A percentile compares a stretch with the other conserved stretches of the same genome.
Evolutionary conservation across 2,888 invertebrate genomes (phyloP).

Genomic region (Globia sparganii): DNA sequence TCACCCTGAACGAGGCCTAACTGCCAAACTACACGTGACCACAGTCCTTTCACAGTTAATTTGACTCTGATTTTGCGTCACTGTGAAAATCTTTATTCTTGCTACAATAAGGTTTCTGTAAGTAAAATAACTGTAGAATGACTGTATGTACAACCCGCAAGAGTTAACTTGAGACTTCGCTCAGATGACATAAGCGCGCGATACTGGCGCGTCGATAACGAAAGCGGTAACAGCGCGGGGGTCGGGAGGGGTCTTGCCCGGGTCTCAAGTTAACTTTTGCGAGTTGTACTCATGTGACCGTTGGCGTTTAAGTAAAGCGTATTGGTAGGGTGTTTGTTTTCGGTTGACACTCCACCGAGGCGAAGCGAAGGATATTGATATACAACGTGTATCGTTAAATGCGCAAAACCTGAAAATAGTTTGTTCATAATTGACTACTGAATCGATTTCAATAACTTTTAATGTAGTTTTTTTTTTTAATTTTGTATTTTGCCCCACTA

Average conservation of each 20-base stretch:
- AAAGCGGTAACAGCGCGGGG: no score
- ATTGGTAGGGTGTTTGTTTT: neutral
- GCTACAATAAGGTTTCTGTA: neutral
- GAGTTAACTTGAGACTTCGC: neutral
- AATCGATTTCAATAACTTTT: no score
- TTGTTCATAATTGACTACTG: no score
- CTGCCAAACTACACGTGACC: neutral
- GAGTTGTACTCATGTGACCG: neutral
- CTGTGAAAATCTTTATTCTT: neutral
- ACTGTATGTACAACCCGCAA: neutral
- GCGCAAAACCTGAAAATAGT: no score
- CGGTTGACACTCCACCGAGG: neutral
- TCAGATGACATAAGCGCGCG: neutral
- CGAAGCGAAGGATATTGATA: neutral
- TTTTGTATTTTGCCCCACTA: no score
- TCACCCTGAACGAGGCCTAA: slow-evolving; percentile 1
- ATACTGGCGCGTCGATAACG: neutral
- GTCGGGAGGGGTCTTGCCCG: no score
- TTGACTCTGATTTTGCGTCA: neutral
- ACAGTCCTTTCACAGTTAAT: neutral
- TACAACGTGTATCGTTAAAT: no score
- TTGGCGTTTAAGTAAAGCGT: neutral
- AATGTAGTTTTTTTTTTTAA: no score
- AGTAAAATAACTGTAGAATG: neutral
- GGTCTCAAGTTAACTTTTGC: no score